Evolutionary conservation across 2,797 vertebrate genomes (phyloP), one percentile per base, ranked within the genome.

Genomic region (Schizopygopsis pylzovi): DNA sequence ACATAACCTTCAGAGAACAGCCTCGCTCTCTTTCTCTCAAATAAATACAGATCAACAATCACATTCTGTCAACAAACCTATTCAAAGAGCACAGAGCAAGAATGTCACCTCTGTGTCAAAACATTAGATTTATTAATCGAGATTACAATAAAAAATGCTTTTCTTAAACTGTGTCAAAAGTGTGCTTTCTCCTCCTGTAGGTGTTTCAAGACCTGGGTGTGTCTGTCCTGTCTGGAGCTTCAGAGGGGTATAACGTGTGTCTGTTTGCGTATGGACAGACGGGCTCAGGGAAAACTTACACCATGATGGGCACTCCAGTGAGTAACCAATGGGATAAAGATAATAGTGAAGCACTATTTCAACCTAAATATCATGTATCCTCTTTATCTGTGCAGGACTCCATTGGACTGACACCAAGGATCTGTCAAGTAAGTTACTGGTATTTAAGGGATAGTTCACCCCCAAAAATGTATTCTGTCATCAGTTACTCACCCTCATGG

Each of bases 221-320:
- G 87, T 97, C 96, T 13, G 97, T 99, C 70, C 92, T 99, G 83
- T 95, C 96, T 0, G 97, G 96, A 90, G 98, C 98, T 9, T 94
- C 96, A 15, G 95, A 95, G 92, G 98, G 98, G 83, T 99, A 99
- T 93, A 99, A 99, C 18, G 97, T 99, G 89, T 99, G 98, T 90
- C 95, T 99, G 85, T 99, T 99, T 94, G 98, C 98, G 2, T 99
- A 99, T 72, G 98, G 98, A 78, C 98, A 99, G 93, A 99, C 98
- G 0, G 98, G 98, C 90, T 98, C 98, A 81, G 98, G 98, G 85
- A 99, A 99, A 94, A 99, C 98, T 0, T 97, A 99, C 88, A 99
- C 98, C 81, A 99, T 99, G 98, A 97, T 99, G 95, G 98, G 98
- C 37, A 98, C 97, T 25, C 96, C 96, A 90, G 98, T 99, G 91